Base-by-base conservation (phyloP, 2,797 vertebrate species). In the Zalophus californianus region DNA sequence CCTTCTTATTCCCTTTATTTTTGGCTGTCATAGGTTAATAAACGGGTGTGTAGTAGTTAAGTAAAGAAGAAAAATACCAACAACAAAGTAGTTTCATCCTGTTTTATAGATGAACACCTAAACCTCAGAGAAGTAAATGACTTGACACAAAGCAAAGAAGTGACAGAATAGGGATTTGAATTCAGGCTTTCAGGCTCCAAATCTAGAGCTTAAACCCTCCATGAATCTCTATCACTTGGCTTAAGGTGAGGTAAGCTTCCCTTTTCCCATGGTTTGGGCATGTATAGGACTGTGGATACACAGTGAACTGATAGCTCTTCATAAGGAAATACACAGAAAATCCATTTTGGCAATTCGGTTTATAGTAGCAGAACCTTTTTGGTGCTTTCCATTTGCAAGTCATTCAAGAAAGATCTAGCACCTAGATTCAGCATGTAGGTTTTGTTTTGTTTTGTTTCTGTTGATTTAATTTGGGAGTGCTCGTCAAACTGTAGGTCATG, bases 251-350 rank as follows among this genome's bases (percentile, higher is more conserved):
- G 3, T 20, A 32, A 54, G 9, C 4, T 32, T 18, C 16, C 52
- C 12, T 79, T 5, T 32, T 11, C 16, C 5, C 20, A 0, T 12
- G 23, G 8, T 41, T 7, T n/a, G 44, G 27, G 13, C 21, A 0
- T 13, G 35, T 48, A 7, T 9, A 44, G 11, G 44, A 27, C 5
- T 35, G 16, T 10, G 15, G 25, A n/a, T 27, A 2, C 32, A 27
- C 14, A 20, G 18, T 14, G 25, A 16, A 2, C 25, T 29, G 21
- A 20, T 32, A 50, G 10, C 11, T 73, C 3, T 80, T 66, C 21
- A 3, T 52, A 50, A 38, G 1, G 38, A 66, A 35, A 75, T 12
- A 38, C 15, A 9, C 10, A n/a, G 10, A 60, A 91, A 72, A 14
- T 9, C 25, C 21, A 35, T 89, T 84, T 91, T 23, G 86, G 38